A percentile compares a stretch with the other conserved stretches of the same genome.
These are phyloP conservation scores for Rhadinocentrus ornatus DNA, from an alignment of 2,797 vertebrate species.

Conservation along the genomic window DNA sequence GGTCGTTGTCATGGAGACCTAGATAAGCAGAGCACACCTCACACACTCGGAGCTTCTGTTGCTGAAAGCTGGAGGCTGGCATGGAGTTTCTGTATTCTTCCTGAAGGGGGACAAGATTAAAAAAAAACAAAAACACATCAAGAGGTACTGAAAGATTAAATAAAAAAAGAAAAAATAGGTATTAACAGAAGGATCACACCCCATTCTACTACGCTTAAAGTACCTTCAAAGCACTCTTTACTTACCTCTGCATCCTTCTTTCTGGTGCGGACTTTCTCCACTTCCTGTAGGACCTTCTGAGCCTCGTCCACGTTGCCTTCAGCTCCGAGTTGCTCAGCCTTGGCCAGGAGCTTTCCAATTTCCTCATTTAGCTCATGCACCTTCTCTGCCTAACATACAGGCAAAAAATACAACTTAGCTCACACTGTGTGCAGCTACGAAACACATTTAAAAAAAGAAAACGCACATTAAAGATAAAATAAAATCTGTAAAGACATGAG, in stretches of 20 bases:
- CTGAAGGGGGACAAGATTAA: constrained; percentile 64
- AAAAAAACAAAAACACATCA: background rate
- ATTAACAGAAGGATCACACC: background rate
- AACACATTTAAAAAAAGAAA: background rate
- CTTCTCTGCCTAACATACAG: constrained; percentile 90
- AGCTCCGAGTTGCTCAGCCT: constrained; percentile 96
- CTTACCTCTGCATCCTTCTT: constrained; percentile 98
- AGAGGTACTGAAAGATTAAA: background rate
- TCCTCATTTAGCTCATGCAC: constrained; percentile 98
- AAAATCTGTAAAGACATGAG: background rate
- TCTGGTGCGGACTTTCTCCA: constrained; percentile 94
- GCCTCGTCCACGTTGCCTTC: constrained; percentile 98
- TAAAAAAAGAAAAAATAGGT: background rate
- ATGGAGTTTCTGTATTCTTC: constrained; percentile 99
- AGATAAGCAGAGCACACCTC: constrained; percentile 98
- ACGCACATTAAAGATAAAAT: background rate
- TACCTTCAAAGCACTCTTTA: background rate
- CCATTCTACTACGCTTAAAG: fast-evolving
- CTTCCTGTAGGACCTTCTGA: constrained; percentile 96
- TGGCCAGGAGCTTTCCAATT: constrained; percentile 97
- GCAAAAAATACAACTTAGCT: constrained; percentile 6
- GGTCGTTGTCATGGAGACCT: constrained; percentile 98
- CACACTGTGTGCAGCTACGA: background rate
- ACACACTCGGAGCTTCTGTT: constrained; percentile 97
- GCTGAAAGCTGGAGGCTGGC: constrained; percentile 98